Base-by-base conservation (phyloP, 2,797 vertebrate species). In the Hozukius guyotensis region DNA sequence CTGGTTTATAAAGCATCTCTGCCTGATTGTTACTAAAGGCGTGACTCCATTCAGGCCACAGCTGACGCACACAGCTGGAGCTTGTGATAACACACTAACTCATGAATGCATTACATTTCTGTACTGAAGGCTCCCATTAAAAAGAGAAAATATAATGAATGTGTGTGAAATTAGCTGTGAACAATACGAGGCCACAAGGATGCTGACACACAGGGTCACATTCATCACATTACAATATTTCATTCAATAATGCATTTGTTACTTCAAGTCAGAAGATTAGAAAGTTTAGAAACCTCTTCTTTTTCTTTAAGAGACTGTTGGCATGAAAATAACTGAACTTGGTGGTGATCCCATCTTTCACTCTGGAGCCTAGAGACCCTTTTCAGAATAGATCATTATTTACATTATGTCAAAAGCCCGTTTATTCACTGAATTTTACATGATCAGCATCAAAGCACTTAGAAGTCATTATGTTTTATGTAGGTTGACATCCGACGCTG, bases 61-160 rank as follows among this genome's bases (percentile, higher is more conserved):
- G 72, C 46, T 83, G 81, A 83, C 25, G 42, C 76, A 85, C 57
- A 81, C 56, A 57, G 64, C 46, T 49, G 62, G 27, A 75, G 59
- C 63, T 71, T 69, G 68, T 77, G 75, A 75, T 71, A 46, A 75
- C 38, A 52, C 63, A 61, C 61, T 55, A 61, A 24, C 34, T 70
- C 67, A 78, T 78, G 31, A 78, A 74, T 52, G 66, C 49, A 76
- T 80, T 20, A 42, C 18, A 75, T 38, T 25, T 56, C 46, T 59
- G 55, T 27, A 56, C 8, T 27, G 55, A 80, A 80, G 63, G 64
- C 55, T 75, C 6, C 22, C 5, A 27, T 75, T 72, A 59, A 63
- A 63, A 55, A 72, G 16, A 38, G 60, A 82, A 61, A 59, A 34
- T 49, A 63, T 49, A 36, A 34, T 36, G 11, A 77, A 56, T 56